phyloP scores from a whole-genome alignment of 2,797 vertebrate species.

The Arrhamphus sclerolepis region DNA sequence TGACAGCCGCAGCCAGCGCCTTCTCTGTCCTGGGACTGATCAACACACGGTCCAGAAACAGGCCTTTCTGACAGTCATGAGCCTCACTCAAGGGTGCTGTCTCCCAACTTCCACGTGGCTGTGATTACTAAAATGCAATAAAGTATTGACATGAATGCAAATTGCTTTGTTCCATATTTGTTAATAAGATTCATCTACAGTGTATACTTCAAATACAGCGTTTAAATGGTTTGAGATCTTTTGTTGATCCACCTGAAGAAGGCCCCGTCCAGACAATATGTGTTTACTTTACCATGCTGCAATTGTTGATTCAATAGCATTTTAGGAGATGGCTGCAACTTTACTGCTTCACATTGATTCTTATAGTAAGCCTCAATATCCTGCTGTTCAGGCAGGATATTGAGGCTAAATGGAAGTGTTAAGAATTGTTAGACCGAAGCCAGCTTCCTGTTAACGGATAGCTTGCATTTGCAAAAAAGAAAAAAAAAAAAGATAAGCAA shows the following conservation, averaged over 20 bases:
- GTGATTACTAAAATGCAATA: slow-evolving; percentile 14
- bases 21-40: slow-evolving; percentile 84
- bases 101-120: slow-evolving; percentile 42
- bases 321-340: too few relatives aligned
- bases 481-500: too few relatives aligned
- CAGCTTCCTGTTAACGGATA: too few relatives aligned
- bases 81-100: slow-evolving; percentile 33
- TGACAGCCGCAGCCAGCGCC: slow-evolving; percentile 83
- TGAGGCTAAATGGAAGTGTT: too few relatives aligned
- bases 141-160: slow-evolving; percentile 6
- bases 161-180: slow-evolving; percentile 10
- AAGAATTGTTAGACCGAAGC: too few relatives aligned
- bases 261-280: not conserved
- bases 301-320: too few relatives aligned
- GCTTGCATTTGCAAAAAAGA: too few relatives aligned
- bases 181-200: too few relatives aligned
- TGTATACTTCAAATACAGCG: not conserved
- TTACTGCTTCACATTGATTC: too few relatives aligned
- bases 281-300: too few relatives aligned
- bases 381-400: too few relatives aligned
- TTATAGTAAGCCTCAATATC: too few relatives aligned
- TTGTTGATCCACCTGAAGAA: not conserved
- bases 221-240: not conserved
- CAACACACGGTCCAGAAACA: slow-evolving; percentile 83
- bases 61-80: slow-evolving; percentile 76